Conservation (phyloP, 1,140 invertebrate genomes). For the Hyphantria cunea region DNA sequence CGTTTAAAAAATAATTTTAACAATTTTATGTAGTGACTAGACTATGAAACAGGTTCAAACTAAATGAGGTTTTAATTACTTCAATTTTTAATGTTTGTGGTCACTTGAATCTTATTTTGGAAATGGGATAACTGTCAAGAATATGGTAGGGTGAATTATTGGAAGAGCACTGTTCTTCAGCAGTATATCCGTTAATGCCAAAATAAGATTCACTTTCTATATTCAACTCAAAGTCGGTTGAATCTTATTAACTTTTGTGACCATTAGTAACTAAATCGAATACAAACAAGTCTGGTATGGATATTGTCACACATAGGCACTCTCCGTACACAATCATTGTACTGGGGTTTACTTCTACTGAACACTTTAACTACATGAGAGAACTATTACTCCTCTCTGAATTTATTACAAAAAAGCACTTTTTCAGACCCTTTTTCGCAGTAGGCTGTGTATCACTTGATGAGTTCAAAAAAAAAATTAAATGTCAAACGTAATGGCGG, state of each 20-base stretch:
- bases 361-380: slow-evolving; percentile 58
- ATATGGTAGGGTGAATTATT: not conserved
- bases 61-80: slow-evolving; percentile 12
- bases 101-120: slow-evolving; percentile 3
- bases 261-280: slow-evolving; percentile 11
- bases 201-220: slow-evolving; percentile 11
- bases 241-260: slow-evolving; percentile 13
- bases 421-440: slow-evolving; percentile 52
- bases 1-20: slow-evolving; percentile 19
- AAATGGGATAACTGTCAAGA: not conserved
- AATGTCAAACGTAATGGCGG: slow-evolving; percentile 31
- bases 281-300: slow-evolving; percentile 40
- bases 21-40: slow-evolving; percentile 25
- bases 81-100: not conserved
- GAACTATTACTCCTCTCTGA: slow-evolving; percentile 35
- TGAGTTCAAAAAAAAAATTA: slow-evolving; percentile 23
- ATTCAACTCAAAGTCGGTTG: slow-evolving; percentile 7
- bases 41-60: slow-evolving; percentile 18
- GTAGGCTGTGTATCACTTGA: slow-evolving; percentile 22
- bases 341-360: slow-evolving; percentile 55
- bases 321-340: slow-evolving; percentile 47
- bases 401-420: slow-evolving; percentile 58
- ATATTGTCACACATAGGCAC: slow-evolving; percentile 67
- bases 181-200: too few relatives aligned
- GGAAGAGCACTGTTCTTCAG: too few relatives aligned